Evolutionary conservation across 2,797 vertebrate genomes (phyloP).

Genomic region (Clarias laeviceps): DNA sequence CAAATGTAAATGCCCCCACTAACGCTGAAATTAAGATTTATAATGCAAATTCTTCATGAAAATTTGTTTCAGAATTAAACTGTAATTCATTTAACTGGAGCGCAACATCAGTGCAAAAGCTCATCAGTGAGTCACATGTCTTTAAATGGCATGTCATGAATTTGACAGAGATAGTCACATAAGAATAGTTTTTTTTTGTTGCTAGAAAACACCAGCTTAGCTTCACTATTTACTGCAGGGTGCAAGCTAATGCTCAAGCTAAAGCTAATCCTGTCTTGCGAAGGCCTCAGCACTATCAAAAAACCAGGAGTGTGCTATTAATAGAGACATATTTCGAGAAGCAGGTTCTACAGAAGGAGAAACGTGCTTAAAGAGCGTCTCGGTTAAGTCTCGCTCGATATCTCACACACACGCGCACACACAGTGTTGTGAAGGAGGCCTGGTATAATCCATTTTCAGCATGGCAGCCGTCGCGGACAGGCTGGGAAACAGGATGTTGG

Average conservation of each 20-base stretch:
- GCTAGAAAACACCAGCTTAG: background rate
- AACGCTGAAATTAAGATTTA: background rate
- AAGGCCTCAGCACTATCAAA: background rate
- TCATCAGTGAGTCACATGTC: background rate
- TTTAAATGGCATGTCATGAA: background rate
- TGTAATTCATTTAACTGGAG: background rate
- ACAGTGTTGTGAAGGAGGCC: conserved; percentile 32
- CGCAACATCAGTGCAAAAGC: background rate
- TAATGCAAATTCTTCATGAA: background rate
- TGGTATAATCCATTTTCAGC: conserved; percentile 46
- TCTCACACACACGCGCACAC: conserved; percentile 28
- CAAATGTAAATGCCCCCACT: background rate
- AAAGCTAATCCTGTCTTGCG: background rate
- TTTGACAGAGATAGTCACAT: background rate
- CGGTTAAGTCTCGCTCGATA: conserved; percentile 20
- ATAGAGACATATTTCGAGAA: conserved; percentile 27
- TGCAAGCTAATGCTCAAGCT: background rate
- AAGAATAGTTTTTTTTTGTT: background rate
- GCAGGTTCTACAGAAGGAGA: conserved; percentile 32
- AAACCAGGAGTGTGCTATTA: conserved; percentile 26
- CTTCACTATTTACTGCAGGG: background rate
- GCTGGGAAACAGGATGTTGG: conserved; percentile 48
- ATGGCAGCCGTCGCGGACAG: conserved; percentile 17
- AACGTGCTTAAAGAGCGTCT: conserved; percentile 35
- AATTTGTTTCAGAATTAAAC: background rate